phyloP scores from a whole-genome alignment of 2,888 invertebrate genomes.

The Drosophila ochracea region DNA sequence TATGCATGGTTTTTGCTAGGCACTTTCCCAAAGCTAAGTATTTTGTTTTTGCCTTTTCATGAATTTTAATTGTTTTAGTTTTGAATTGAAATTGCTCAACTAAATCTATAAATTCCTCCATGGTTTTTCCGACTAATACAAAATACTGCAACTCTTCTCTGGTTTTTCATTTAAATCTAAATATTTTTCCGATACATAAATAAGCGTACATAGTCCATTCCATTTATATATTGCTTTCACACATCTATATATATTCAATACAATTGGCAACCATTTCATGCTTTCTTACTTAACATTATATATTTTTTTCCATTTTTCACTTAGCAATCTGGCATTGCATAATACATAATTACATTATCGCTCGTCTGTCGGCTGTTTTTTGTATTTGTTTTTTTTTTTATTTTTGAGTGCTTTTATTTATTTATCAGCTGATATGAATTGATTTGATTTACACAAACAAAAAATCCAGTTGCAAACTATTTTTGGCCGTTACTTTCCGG shows the following conservation, averaged over 20 bases:
- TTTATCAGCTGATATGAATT: conserved; percentile 17
- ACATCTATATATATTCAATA: conserved; percentile 1
- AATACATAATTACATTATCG: conserved; percentile 32
- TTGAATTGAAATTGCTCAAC: background rate
- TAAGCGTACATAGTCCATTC: background rate
- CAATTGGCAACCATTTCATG: conserved; percentile 28
- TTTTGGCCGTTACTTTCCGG: background rate
- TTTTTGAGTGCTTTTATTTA: background rate
- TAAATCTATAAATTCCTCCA: background rate
- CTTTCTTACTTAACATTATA: background rate
- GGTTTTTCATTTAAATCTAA: background rate
- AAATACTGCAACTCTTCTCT: background rate
- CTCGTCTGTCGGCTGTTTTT: conserved; percentile 13
- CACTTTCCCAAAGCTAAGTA: background rate
- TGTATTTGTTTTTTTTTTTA: background rate
- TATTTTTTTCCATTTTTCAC: conserved; percentile 23
- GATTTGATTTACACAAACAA: background rate
- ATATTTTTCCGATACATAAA: background rate
- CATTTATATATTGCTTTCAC: background rate
- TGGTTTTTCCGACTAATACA: background rate
- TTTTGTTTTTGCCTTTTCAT: background rate
- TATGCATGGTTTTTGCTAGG: background rate
- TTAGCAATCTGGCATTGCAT: conserved; percentile 30
- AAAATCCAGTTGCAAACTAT: background rate
- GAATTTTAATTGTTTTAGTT: background rate